Evolutionary conservation across 2,888 invertebrate genomes (phyloP).

Genomic region (Vanessa cardui): DNA sequence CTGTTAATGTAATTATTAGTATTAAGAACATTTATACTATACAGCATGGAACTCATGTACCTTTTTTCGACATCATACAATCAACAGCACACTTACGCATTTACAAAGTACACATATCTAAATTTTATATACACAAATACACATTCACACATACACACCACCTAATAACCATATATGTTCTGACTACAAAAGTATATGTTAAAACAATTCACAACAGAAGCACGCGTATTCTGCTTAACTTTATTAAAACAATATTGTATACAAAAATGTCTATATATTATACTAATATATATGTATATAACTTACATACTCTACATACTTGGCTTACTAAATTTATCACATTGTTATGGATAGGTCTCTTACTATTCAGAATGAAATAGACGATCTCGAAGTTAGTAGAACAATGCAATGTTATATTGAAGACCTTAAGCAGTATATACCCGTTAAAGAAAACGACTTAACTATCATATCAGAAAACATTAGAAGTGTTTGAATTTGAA

Average conservation of each 20-base stretch:
- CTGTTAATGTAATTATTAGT: neutral
- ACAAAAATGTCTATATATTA: neutral
- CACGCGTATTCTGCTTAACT: neutral
- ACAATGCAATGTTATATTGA: no score
- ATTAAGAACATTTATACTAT: neutral
- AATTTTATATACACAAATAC: neutral
- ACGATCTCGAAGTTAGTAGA: neutral
- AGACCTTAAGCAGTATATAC: no score
- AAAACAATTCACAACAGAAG: neutral
- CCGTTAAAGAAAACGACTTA: no score
- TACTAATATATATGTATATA: neutral
- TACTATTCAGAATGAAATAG: conserved; percentile 5
- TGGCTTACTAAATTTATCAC: conserved; percentile 1
- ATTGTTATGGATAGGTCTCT: conserved; percentile 3
- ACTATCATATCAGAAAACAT: no score
- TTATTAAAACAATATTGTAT: neutral
- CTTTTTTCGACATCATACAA: no score
- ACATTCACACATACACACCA: neutral
- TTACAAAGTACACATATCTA: neutral
- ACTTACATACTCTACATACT: neutral
- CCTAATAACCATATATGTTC: neutral
- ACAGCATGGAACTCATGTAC: neutral
- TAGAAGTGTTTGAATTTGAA: no score
- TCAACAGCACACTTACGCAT: neutral
- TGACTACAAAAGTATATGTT: neutral